phyloP scores from a whole-genome alignment of 2,888 invertebrate species.

The Cryptus viduatorius region DNA sequence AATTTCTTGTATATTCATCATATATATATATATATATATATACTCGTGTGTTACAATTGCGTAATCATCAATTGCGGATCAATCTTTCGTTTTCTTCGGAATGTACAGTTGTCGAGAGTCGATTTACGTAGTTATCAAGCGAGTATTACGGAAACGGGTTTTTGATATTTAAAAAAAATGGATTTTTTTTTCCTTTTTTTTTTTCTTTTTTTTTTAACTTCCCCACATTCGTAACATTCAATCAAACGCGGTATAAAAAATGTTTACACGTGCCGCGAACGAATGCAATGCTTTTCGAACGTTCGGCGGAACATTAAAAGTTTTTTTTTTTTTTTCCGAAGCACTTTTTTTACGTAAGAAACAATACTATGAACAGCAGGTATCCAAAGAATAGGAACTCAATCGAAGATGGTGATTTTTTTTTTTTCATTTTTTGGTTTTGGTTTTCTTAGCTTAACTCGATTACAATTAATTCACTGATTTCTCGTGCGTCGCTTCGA shows the following conservation, averaged over 20 bases:
- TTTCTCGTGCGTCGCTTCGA: conserved; percentile 9
- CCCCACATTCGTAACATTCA: no score
- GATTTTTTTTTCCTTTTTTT: conserved; percentile 25
- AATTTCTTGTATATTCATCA: conserved; percentile 36
- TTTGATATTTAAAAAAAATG: conserved; percentile 29
- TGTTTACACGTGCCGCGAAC: conserved; percentile 44
- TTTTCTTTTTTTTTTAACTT: background rate
- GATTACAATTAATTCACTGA: conserved; percentile 33
- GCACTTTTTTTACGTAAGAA: conserved; percentile 16
- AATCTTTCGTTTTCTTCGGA: conserved; percentile 62
- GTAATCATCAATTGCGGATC: conserved; percentile 58
- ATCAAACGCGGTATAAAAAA: conserved; percentile 58
- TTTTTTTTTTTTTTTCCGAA: background rate
- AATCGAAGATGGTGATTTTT: conserved; percentile 49
- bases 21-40: conserved; percentile 37
- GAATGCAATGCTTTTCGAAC: conserved; percentile 22
- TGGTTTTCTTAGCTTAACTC: conserved; percentile 19
- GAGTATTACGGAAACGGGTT: conserved; percentile 38
- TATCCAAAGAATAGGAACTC: conserved; percentile 51
- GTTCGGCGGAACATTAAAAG: conserved; percentile 11
- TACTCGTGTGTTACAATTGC: conserved; percentile 62
- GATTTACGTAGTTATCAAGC: conserved; percentile 50
- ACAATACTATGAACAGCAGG: conserved; percentile 23
- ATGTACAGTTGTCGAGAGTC: conserved; percentile 71
- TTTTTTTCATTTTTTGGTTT: background rate